A percentile compares a stretch with the other conserved stretches of the same genome.
Conservation (phyloP, 2,888 invertebrate genomes). For the Xiphydria camelus region DNA sequence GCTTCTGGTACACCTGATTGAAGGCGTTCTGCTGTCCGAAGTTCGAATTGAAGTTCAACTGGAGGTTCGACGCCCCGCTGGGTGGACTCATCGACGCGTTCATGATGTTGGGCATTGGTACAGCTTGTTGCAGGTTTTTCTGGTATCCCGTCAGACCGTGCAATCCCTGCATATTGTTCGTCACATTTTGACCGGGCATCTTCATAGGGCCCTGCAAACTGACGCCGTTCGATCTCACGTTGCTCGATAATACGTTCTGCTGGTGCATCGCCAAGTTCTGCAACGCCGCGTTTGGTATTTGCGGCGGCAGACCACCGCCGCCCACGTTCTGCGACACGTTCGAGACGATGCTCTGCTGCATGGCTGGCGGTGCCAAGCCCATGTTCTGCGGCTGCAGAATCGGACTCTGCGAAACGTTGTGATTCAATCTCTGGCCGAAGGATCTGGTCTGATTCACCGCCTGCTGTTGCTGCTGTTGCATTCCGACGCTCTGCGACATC, state of each 20-base stretch:
- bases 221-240: constrained; percentile 28
- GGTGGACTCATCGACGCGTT: constrained; percentile 23
- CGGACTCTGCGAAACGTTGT: constrained; percentile 21
- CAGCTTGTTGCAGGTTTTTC: constrained; percentile 31
- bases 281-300: not conserved
- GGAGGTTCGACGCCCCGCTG: constrained; percentile 18
- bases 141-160: constrained; percentile 35
- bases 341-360: constrained; percentile 4
- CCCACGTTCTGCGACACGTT: constrained; percentile 15
- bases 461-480: not conserved
- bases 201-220: constrained; percentile 33
- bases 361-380: constrained; percentile 2
- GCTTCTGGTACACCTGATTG: constrained; percentile 36
- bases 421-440: constrained; percentile 21
- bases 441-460: constrained; percentile 20
- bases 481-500: constrained; percentile 8
- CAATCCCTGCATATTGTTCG: constrained; percentile 28
- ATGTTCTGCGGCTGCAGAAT: constrained; percentile 20
- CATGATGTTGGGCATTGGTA: constrained; percentile 13
- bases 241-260: constrained; percentile 26
- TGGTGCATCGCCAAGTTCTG: constrained; percentile 26
- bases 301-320: too few species aligned
- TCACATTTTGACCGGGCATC: constrained; percentile 25
- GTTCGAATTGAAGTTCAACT: constrained; percentile 32
- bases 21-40: constrained; percentile 35